Evolutionary conservation across 2,113 vertebrate genomes (phyloP).

Genomic region (Puma concolor): DNA sequence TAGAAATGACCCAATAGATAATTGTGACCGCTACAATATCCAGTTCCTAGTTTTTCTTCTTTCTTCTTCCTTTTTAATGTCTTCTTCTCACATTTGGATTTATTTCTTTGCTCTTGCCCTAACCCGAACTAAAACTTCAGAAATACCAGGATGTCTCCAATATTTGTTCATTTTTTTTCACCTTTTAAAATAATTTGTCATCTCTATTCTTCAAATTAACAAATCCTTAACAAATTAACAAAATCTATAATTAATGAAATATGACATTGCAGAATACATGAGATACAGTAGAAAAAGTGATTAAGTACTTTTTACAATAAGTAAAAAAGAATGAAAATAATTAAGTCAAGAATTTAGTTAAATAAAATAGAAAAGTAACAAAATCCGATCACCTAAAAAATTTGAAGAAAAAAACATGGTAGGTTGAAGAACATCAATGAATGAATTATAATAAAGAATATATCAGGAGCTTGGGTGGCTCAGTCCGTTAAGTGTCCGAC

Average conservation of each 20-base stretch:
- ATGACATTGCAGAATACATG: not conserved
- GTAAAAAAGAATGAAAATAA: not conserved
- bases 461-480: no score
- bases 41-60: slow-evolving; percentile 9
- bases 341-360: not conserved
- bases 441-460: not conserved
- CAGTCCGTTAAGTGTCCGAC: no score
- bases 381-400: not conserved
- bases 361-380: slow-evolving; percentile 36
- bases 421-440: not conserved
- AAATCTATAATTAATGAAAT: not conserved
- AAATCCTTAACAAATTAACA: slow-evolving; percentile 11
- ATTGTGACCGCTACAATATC: not conserved
- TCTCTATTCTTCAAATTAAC: not conserved
- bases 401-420: not conserved
- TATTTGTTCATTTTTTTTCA: not conserved
- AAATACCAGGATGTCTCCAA: not conserved
- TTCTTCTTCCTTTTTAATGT: not conserved
- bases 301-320: not conserved
- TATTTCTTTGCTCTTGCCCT: not conserved
- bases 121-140: not conserved
- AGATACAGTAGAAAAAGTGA: not conserved
- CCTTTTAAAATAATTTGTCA: not conserved
- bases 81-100: not conserved
- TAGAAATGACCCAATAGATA: not conserved